Evolutionary conservation across 2,797 vertebrate species (phyloP).

Genomic region (Kryptolebias ocellatus): DNA sequence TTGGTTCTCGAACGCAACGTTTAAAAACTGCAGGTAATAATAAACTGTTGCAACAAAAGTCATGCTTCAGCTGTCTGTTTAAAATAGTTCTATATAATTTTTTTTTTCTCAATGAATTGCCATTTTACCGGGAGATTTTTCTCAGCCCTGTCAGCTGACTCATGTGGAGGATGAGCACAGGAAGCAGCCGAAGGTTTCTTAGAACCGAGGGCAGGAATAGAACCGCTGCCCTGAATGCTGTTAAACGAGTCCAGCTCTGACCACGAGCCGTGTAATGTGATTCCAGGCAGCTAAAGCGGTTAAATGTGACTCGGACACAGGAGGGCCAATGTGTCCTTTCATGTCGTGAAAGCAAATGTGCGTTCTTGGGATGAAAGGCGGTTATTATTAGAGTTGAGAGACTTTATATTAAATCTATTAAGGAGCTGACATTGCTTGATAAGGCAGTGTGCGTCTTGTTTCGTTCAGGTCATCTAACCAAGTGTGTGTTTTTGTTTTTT

Average conservation of each 20-base stretch:
- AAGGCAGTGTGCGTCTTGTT: conserved; percentile 9
- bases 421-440: conserved; percentile 6
- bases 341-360: neutral
- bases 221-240: conserved; percentile 1
- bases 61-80: neutral
- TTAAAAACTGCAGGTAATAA: neutral
- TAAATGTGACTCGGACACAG: conserved; percentile 41
- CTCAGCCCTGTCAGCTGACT: neutral
- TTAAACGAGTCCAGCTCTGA: conserved; percentile 7
- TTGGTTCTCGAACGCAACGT: neutral
- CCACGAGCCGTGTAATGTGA: conserved; percentile 23
- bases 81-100: too few relatives aligned
- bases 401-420: conserved; percentile 23
- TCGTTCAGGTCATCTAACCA: neutral
- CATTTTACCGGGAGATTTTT: neutral
- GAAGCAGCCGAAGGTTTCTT: neutral
- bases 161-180: neutral
- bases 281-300: conserved; percentile 39
- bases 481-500: neutral
- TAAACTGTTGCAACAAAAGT: neutral
- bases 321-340: conserved; percentile 26
- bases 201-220: neutral
- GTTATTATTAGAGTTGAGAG: conserved; percentile 4
- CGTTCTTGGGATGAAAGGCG: conserved; percentile 19
- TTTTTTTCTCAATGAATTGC: neutral